These are phyloP conservation scores for Argyresthia albistria DNA, from an alignment of 2,888 invertebrate species.

Conservation along the genomic window DNA sequence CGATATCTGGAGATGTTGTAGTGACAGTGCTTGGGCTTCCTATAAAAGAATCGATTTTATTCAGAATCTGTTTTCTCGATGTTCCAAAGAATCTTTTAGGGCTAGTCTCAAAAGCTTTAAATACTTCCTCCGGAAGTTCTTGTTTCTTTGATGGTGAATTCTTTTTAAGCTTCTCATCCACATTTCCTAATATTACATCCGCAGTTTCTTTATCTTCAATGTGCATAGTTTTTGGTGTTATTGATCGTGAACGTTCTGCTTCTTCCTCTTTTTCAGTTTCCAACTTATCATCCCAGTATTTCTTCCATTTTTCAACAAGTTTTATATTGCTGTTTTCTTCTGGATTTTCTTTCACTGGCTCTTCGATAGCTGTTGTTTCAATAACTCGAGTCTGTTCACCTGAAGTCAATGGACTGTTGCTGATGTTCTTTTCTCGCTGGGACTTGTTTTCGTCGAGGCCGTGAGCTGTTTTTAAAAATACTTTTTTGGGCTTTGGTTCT, in stretches of 20 bases:
- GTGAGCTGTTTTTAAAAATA: conserved; percentile 15
- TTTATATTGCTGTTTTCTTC: conserved; percentile 19
- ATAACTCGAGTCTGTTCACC: conserved; percentile 14
- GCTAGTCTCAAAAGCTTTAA: conserved; percentile 63
- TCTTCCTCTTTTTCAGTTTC: conserved; percentile 28
- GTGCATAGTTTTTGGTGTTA: neutral
- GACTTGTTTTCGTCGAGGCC: conserved; percentile 42
- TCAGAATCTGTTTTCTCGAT: conserved; percentile 56
- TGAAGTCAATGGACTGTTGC: conserved; percentile 42
- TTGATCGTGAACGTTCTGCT: conserved; percentile 9
- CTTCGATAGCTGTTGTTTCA: neutral
- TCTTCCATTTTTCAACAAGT: conserved; percentile 54
- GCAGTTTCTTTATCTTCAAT: neutral
- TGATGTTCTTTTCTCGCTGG: conserved; percentile 52
- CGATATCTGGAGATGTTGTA: conserved; percentile 21
- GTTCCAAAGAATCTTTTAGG: conserved; percentile 64
- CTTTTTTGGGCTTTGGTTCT: conserved; percentile 25
- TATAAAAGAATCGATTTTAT: conserved; percentile 57
- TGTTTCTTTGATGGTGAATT: conserved; percentile 31
- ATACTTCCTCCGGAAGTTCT: conserved; percentile 58
- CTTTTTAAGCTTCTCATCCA: conserved; percentile 2
- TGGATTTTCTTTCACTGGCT: neutral
- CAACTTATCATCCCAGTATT: conserved; percentile 55
- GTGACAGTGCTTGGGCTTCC: conserved; percentile 36
- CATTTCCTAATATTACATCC: neutral